These are phyloP conservation scores for Chaenogobius annularis DNA, from an alignment of 2,113 vertebrate genomes.

Conservation along the genomic window DNA sequence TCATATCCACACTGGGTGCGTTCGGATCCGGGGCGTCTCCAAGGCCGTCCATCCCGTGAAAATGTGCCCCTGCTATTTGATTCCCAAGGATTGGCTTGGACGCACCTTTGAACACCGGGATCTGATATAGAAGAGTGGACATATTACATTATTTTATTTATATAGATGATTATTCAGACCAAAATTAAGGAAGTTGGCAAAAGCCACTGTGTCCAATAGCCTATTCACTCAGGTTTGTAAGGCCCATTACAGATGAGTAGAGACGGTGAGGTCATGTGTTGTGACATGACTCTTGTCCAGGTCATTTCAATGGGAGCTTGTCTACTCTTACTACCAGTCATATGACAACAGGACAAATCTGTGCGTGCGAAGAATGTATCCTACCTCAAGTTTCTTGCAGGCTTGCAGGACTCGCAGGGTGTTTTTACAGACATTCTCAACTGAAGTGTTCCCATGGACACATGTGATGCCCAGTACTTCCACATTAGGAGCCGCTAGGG, in stretches of 20 bases:
- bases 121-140: conserved; percentile 46
- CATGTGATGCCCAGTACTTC: conserved; percentile 77
- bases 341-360: not conserved
- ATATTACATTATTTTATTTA: not conserved
- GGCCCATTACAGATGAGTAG: not conserved
- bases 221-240: too few species aligned
- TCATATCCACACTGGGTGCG: conserved; percentile 66
- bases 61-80: conserved; percentile 34
- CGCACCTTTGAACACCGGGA: conserved; percentile 77
- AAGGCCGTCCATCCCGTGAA: conserved; percentile 77
- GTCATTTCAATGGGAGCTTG: conserved; percentile 1
- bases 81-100: conserved; percentile 62
- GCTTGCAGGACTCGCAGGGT: conserved; percentile 71
- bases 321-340: not conserved
- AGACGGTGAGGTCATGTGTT: conserved; percentile 5
- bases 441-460: conserved; percentile 75
- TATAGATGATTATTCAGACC: not conserved
- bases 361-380: not conserved
- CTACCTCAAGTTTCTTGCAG: conserved; percentile 70
- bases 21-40: conserved; percentile 75
- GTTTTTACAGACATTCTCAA: conserved; percentile 81
- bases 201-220: too few species aligned
- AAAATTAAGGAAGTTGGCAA: not conserved
- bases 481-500: conserved; percentile 69
- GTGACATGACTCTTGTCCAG: conserved; percentile 10